Evolutionary conservation across 2,888 invertebrate genomes (phyloP), one percentile per base, ranked within the genome.

Genomic region (Acronicta alni): DNA sequence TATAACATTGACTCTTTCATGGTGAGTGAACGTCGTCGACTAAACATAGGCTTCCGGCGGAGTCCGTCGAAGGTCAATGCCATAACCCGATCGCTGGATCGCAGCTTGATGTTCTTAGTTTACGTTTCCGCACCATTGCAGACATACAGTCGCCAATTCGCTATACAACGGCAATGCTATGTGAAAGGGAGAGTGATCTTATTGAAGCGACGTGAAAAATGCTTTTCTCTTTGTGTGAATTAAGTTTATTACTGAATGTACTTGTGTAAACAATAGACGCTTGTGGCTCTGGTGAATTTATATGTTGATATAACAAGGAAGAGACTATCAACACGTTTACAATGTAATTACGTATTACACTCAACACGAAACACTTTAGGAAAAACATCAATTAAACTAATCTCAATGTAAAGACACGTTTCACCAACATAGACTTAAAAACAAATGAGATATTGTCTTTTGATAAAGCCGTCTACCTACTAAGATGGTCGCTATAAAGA

Each of bases 21-120:
- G 41, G 32, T 10, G 14, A n/a, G 32, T 55, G 54, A 60, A 65
- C 39, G 38, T 55, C 62, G 38, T 46, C 38, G 30, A 37, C 56
- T 68, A 61, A 61, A 68, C 35, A 62, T 30, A 37, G 43, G 42
- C 42, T 55, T 61, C 62, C 62, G 49, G 49, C 35, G 46, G 15
- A 15, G 39, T 30, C 16, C 30, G 26, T 7, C 6, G 56, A 57
- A 62, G 63, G 56, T 62, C 66, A 67, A 52, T 68, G 69, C 63
- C 51, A 56, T 56, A 41, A n/a, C 26, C 35, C 35, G 35, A n/a
- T 41, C 37, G 20, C 10, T 9, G 10, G 41, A 41, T 17, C 37
- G 17, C 20, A 8, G 17, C 30, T 23, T 12, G 18, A 35, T 46
- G 6, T 5, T 39, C 14, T 20, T 10, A 44, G 6, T 14, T 46